Evolutionary conservation across 2,888 invertebrate genomes (phyloP), one percentile per base, ranked within the genome.

Genomic region (Tricholauxania praeusta): DNA sequence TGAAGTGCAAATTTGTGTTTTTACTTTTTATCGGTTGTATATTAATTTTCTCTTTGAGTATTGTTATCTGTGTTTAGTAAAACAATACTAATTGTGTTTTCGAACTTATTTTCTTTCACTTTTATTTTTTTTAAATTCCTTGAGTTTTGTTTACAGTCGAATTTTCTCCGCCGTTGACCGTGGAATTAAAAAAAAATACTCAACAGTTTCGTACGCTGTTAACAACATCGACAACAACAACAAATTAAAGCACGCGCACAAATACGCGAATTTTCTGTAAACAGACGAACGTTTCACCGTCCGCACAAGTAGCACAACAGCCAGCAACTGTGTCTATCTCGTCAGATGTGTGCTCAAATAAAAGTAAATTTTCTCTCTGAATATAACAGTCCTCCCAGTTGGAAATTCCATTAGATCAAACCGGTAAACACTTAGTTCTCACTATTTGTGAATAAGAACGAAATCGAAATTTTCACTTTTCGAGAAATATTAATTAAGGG

Each of bases 271-370:
- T 2, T 28, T 22, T 22, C 22, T n/a, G 19, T 17, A 17, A 6
- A 12, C 19, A 19, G 22, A 28, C 22, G 57, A 28, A 28, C 57
- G 57, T 57, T 28, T 28, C 3, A 28, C 28, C 7, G 28, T 57
- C 28, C 57, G 57, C 28, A n/a, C 57, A 28, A 28, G 22, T 57
- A 57, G 28, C 22, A 28, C 22, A 39, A 10, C 39, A 39, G 39
- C 22, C 57, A 57, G 57, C 57, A 28, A 57, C 57, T 57, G 57
- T 57, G 28, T 19, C 12, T 19, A 22, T 57, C 57, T 12, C 57
- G 12, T 12, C 12, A 28, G 28, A 22, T 39, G 39, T 2, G 39
- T 19, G 57, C 19, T 57, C 14, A 57, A 28, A 10, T 39, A 19
- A 57, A 28, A 1, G 19, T 19, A 57, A n/a, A 55, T 55, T 55